Evolutionary conservation across 2,888 invertebrate genomes (phyloP), one percentile per base, ranked within the genome.

Genomic region (Chironomus riparius): DNA sequence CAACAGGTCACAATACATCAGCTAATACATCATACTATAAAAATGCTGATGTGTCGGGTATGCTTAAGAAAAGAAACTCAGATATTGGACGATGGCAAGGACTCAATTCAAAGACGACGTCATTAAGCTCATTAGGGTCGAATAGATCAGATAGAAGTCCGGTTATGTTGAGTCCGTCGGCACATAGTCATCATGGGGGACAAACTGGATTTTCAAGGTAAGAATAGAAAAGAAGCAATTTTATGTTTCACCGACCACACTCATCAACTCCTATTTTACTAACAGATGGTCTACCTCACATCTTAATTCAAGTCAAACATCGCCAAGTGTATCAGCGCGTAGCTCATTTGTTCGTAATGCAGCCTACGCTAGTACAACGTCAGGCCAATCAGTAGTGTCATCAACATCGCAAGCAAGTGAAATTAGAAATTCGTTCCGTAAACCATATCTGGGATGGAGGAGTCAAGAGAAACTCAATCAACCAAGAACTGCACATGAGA

Each of bases 381-480:
- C 90, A 77, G 87, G 87, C 76, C 90, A 90, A 79, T 90, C 91
- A 50, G 87, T 90, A 78, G 87, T 87, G 80, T 90, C 90, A 6
- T 88, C 89, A 22, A 87, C 88, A 7, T 65, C 68, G 4, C 72
- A 72, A 62, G 83, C 84, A 47, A 83, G 81, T 79, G 84, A 83
- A 71, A 79, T 83, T 70, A 80, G 85, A 72, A 83, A 81, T 78
- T 93, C 92, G 82, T 92, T 92, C 79, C 88, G 94, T 56, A 93
- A 93, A 82, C 95, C 95, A 0, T 95, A 95, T 85, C 87, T 95
- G 78, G 95, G 95, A 72, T 95, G 95, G 95, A 87, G 95, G 79
- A 90, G 90, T 82, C 93, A 94, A 83, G 95, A 95, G 84, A 88
- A 93, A 78, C 86, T 95, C 74, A 88, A 91, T 79, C 87, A 88